Conservation (phyloP, 2,888 invertebrate species). For the Spicauda simplicius region DNA sequence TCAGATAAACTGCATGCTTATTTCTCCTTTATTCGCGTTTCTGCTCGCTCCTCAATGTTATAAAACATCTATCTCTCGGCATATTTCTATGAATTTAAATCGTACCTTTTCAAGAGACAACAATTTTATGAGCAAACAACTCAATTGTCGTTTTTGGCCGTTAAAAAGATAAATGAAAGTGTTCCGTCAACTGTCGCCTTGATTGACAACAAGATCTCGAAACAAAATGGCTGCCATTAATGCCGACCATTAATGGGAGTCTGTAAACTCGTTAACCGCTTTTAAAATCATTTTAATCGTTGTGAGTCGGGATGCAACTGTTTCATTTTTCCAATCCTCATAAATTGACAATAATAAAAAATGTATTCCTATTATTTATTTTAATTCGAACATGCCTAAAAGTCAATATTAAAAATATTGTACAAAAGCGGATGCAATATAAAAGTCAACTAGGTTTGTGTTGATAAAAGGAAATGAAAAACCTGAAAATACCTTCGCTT, state of each 20-base stretch:
- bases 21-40: too few species aligned
- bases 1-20: too few species aligned
- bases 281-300: not conserved
- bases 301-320: not conserved
- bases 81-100: too few species aligned
- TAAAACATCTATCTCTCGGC: too few species aligned
- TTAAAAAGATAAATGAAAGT: constrained; percentile 70
- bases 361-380: not conserved
- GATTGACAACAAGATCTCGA: constrained; percentile 66
- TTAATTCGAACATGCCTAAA: not conserved
- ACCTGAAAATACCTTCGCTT: not conserved
- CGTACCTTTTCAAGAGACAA: too few species aligned
- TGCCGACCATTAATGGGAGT: constrained; percentile 7
- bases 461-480: constrained; percentile 17
- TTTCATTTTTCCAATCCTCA: not conserved
- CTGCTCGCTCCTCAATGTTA: too few species aligned
- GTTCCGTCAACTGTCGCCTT: constrained; percentile 71
- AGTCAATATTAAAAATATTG: constrained; percentile 5
- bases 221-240: constrained; percentile 52
- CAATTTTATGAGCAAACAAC: not conserved
- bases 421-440: constrained; percentile 6
- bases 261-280: constrained; percentile 4
- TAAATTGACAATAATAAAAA: not conserved
- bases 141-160: not conserved
- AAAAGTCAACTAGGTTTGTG: constrained; percentile 2